Base-by-base conservation (phyloP, 2,888 invertebrate genomes). In the Bellardia bayeri region DNA sequence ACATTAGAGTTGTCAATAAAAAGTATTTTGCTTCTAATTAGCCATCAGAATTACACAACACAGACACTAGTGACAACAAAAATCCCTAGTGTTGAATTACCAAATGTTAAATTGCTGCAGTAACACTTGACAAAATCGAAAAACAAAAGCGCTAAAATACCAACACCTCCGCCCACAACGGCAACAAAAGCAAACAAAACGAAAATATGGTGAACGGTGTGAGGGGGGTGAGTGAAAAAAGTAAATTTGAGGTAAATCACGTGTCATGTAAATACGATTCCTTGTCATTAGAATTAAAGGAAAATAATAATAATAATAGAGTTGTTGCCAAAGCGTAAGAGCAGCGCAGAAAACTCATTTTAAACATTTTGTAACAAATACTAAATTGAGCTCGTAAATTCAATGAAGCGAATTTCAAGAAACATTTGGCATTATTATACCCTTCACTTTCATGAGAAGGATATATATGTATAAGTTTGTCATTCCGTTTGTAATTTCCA, bases 251-350 rank as follows among this genome's bases (percentile, higher is more conserved):
- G 81, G 76, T 84, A 75, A 85, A 87, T 87, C 87, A 87, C 87
- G 87, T 87, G 87, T 82, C 87, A 87, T 85, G 85, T 75, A 85
- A 87, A 85, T 79, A 51, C 58, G 85, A 87, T 85, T 74, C 85
- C 82, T 82, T 87, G 85, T 85, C 63, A 80, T 85, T 85, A 75
- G 68, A 71, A 23, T 71, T 81, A 64, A 80, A 81, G 23, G 33
- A 33, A 76, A 69, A 66, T 72, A 83, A 83, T 78, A 58, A 72
- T 72, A 83, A 83, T 83, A 58, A 72, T 42, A 64, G 66, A 66
- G 76, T 54, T 64, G 72, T 75, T 64, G 76, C 58, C 63, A 56
- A 75, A 86, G 54, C n/a, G 11, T 16, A 51, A 45, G 58, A 58
- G 14, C 51, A 72, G 45, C 33, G 42, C 54, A 63, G 75, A 68